phyloP scores from a whole-genome alignment of 2,888 invertebrate species.

The Ptychoptera contaminata region DNA sequence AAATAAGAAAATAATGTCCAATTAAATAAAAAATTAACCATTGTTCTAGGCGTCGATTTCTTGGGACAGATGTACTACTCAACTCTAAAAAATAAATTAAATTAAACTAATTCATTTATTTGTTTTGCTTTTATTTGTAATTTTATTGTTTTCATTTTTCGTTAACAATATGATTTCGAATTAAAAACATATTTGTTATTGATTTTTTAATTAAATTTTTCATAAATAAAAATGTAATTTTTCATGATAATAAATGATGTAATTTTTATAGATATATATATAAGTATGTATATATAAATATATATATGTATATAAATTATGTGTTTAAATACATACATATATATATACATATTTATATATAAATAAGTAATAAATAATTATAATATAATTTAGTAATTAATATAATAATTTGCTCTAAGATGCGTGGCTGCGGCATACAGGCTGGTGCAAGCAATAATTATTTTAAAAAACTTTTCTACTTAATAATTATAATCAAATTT shows the following conservation, averaged over 20 bases:
- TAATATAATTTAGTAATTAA: not conserved
- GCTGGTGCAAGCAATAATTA: slow-evolving; percentile 33
- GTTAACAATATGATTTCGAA: not conserved
- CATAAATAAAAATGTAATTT: not conserved
- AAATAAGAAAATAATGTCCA: no score
- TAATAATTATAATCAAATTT: slow-evolving; percentile 10
- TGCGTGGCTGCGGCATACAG: slow-evolving; percentile 36
- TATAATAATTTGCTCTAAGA: slow-evolving; percentile 18
- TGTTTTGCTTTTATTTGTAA: not conserved
- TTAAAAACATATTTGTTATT: not conserved
- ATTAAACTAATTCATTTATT: not conserved
- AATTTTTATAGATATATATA: not conserved
- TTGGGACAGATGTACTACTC: slow-evolving; percentile 23
- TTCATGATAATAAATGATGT: not conserved
- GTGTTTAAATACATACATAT: no score
- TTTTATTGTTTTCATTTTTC: not conserved
- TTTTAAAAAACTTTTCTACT: slow-evolving; percentile 7
- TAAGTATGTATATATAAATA: no score
- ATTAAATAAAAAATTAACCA: slow-evolving; percentile 1
- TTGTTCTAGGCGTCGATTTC: slow-evolving; percentile 28
- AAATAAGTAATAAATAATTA: no score
- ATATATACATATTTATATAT: no score
- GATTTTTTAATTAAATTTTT: not conserved
- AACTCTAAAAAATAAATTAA: slow-evolving; percentile 10
- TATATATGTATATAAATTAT: no score